Conservation (phyloP, 2,888 invertebrate species). For the Fragum fragum region DNA sequence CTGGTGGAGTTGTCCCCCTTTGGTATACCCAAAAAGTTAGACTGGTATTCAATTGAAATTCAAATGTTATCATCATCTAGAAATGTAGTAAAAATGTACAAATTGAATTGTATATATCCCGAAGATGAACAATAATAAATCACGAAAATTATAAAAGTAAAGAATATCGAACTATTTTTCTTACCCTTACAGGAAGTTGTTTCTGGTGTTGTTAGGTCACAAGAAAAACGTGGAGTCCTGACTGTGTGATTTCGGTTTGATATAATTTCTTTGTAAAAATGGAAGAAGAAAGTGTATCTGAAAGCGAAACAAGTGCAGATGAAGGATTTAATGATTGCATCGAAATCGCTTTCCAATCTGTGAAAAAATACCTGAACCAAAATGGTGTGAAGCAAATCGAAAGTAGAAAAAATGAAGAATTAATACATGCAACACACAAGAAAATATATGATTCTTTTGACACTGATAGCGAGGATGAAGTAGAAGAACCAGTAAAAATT, state of each 20-base stretch:
- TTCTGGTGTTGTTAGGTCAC: conserved; percentile 14
- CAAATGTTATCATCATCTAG: no score
- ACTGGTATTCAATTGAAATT: no score
- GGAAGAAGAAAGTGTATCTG: neutral
- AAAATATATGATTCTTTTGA: conserved; percentile 16
- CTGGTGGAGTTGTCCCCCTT: neutral
- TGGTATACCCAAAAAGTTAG: no score
- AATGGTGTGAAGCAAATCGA: neutral
- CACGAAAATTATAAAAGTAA: no score
- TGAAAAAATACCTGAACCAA: neutral
- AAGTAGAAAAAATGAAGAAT: neutral
- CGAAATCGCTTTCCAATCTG: neutral
- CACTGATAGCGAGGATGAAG: neutral
- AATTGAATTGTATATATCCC: no score
- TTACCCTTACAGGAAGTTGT: neutral
- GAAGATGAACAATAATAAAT: no score
- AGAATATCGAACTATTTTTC: no score
- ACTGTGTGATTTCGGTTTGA: no score
- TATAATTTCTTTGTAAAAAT: no score
- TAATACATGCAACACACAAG: neutral
- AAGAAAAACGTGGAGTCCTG: conserved; percentile 17
- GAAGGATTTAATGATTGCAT: neutral
- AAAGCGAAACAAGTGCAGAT: conserved; percentile 9
- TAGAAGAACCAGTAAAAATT: neutral
- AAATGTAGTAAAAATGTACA: no score